Percentiles rank a stretch among this genome's conserved stretches.
These are phyloP conservation scores for Heliangelus exortis DNA, from an alignment of 2,797 vertebrate species.

Conservation along the genomic window DNA sequence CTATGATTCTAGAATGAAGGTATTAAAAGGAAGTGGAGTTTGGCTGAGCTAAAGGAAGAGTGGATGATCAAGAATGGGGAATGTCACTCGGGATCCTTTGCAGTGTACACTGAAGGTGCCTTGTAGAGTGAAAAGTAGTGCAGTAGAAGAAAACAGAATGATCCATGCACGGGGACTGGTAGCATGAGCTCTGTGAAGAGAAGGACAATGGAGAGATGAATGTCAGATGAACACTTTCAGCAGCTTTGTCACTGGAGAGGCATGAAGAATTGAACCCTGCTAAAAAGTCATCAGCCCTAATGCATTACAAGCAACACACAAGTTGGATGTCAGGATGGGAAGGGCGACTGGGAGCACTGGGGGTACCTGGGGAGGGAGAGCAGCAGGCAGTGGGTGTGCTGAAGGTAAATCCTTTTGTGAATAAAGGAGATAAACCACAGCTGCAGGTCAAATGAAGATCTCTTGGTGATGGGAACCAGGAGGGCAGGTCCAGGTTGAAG, in stretches of 20 bases:
- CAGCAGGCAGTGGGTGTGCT: background rate
- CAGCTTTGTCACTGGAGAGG: background rate
- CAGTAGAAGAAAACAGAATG: background rate
- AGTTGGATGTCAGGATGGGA: background rate
- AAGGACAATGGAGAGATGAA: background rate
- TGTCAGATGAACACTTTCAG: background rate
- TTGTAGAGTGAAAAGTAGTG: background rate
- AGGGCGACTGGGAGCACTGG: background rate
- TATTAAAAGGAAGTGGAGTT: background rate
- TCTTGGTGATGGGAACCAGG: background rate
- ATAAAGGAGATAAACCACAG: background rate
- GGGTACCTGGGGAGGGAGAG: background rate
- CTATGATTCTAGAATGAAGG: no score
- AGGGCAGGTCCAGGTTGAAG: background rate
- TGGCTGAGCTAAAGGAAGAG: background rate
- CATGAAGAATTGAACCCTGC: background rate
- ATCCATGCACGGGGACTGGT: background rate
- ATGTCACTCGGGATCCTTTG: background rate
- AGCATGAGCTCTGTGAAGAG: rapidly evolving
- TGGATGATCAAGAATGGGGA: background rate
- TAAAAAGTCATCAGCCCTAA: background rate
- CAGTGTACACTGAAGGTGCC: no score
- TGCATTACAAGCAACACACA: background rate
- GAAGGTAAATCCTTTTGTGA: background rate
- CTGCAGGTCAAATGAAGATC: background rate